phyloP scores from a whole-genome alignment of 2,888 invertebrate genomes.

The Gibbula magus region DNA sequence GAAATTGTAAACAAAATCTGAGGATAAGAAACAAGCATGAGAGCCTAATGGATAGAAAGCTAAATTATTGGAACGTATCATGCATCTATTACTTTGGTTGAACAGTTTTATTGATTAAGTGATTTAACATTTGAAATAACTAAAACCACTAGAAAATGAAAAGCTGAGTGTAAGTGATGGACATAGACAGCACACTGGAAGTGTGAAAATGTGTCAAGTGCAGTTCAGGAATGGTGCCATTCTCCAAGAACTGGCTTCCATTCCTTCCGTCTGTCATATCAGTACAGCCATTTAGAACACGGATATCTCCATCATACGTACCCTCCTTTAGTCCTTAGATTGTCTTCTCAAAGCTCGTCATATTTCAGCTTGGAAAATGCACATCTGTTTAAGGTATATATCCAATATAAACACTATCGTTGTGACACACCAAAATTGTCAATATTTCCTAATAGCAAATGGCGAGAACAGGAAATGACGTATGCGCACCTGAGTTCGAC shows the following conservation, averaged over 20 bases:
- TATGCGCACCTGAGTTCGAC: conserved; percentile 47
- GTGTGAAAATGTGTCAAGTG: background rate
- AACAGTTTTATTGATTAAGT: too few relatives aligned
- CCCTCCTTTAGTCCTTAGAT: background rate
- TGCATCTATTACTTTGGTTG: too few relatives aligned
- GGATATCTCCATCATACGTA: background rate
- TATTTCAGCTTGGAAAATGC: background rate
- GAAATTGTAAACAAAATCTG: too few relatives aligned
- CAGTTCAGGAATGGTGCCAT: background rate
- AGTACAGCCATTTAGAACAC: background rate
- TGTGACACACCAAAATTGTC: conserved; percentile 3
- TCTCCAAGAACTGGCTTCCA: background rate
- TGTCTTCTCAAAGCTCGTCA: background rate
- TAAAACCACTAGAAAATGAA: too few relatives aligned
- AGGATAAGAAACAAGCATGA: too few relatives aligned
- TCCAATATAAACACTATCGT: background rate
- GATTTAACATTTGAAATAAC: too few relatives aligned
- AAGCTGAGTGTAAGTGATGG: too few relatives aligned
- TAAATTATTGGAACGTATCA: too few relatives aligned
- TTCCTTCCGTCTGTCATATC: background rate
- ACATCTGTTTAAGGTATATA: background rate
- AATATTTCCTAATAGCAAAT: conserved; percentile 17
- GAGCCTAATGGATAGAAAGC: too few relatives aligned
- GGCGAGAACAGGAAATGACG: conserved; percentile 51
- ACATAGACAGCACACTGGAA: too few relatives aligned